Conservation (phyloP, 2,797 vertebrate genomes). For the Pachyuromys duprasi region DNA sequence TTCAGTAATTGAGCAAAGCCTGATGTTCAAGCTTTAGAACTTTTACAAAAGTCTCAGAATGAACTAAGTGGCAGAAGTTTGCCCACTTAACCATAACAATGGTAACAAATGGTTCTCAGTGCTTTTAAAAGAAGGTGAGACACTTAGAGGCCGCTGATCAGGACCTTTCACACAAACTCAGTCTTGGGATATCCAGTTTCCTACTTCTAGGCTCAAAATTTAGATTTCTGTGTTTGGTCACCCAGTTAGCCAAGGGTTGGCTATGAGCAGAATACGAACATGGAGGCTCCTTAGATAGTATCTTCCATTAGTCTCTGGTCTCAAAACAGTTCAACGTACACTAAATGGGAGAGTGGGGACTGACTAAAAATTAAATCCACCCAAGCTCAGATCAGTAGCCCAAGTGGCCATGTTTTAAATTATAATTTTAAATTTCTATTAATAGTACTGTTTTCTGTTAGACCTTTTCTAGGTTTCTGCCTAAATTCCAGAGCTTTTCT, state of each 20-base stretch:
- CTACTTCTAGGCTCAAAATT: conserved; percentile 5
- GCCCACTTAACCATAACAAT: not conserved
- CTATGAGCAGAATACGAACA: not conserved
- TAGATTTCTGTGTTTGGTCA: not conserved
- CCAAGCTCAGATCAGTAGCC: conserved; percentile 9
- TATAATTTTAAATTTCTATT: conserved; percentile 32
- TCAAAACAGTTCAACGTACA: not conserved
- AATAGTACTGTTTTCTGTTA: conserved; percentile 44
- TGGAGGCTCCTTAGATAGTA: not conserved
- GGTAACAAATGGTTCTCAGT: not conserved
- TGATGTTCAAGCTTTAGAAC: conserved; percentile 8
- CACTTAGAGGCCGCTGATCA: not conserved
- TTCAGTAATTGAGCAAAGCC: conserved; percentile 63
- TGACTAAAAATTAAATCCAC: not conserved
- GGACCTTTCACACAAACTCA: conserved; percentile 2
- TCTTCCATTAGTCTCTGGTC: not conserved
- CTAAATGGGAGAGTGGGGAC: not conserved
- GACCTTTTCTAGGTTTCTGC: not conserved
- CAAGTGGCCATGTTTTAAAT: not conserved
- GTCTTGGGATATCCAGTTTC: not conserved
- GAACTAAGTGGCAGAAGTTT: not conserved
- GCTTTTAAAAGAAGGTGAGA: conserved; percentile 20
- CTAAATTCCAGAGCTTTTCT: conserved; percentile 13
- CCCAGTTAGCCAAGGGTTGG: not conserved
- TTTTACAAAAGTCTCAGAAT: not conserved